A percentile compares a stretch with the other conserved stretches of the same genome.
phyloP scores from a whole-genome alignment of 2,113 vertebrate species.

The Peromyscus californicus region DNA sequence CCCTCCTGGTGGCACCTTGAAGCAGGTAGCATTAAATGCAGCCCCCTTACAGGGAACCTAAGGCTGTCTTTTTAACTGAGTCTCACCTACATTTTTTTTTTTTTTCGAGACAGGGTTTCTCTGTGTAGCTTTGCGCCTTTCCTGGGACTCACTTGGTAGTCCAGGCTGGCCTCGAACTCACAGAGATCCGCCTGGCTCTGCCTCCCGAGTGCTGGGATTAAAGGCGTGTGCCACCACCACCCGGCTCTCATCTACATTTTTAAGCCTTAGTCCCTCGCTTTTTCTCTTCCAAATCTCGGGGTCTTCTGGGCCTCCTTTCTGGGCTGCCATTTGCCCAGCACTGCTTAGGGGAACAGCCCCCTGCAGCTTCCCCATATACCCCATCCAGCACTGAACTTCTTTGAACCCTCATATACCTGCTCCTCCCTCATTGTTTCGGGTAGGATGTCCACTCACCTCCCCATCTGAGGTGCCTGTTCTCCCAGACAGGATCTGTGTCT shows the following conservation, averaged over 20 bases:
- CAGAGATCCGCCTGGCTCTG: no score
- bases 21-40: background rate
- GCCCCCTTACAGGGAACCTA: background rate
- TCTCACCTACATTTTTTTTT: background rate
- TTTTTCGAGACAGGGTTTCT: no score
- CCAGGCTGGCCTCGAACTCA: no score
- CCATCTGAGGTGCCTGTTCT: fast-evolving
- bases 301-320: background rate
- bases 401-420: background rate
- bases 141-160: no score
- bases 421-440: background rate
- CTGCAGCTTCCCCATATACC: background rate
- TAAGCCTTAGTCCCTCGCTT: background rate
- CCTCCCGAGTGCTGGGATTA: no score
- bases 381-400: background rate
- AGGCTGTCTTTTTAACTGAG: fast-evolving
- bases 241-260: background rate
- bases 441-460: background rate
- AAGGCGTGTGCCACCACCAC: no score
- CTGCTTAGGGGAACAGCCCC: background rate
- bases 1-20: background rate
- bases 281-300: background rate
- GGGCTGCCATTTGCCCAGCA: background rate
- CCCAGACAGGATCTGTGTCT: background rate
- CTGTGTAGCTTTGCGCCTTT: no score